Evolutionary conservation across 2,888 invertebrate species (phyloP), one percentile per base, ranked within the genome.

Genomic region (Drosophila basisetae): DNA sequence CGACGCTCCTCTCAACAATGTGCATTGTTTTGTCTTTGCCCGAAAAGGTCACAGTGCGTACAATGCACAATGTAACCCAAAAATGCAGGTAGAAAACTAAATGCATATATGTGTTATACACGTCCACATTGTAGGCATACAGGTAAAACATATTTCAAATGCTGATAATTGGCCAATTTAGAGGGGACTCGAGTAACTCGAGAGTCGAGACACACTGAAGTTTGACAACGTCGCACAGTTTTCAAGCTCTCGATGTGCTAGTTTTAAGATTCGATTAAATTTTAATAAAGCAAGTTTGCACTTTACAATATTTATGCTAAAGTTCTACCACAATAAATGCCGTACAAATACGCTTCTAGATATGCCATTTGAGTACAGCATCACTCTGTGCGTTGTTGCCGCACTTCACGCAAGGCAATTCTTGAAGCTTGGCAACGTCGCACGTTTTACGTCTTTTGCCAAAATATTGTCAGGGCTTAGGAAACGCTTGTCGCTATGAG

Each of bases 111-210:
- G 22, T 47, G 18, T 3, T 47, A 22, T 16, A 25, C 25, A 9
- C 18, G 13, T 0, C 22, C 31, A n/a, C 2, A 31, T n/a, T 31
- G 31, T 31, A 53, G n/a, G 61, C 37, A 70, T 41, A 7, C 91
- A 88, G 91, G 91, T 90, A 88, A 82, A 78, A 56, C 74, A 82
- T 87, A 84, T 89, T 87, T 87, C 83, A 85, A 89, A 84, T 80
- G 80, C 72, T 69, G 89, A 84, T 91, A 91, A 91, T 91, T 91
- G 92, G 92, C 91, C 90, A 89, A 92, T 92, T 92, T 89, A 84
- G 70, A 67, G 74, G 49, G 78, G 79, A 56, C 43, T 61, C 55
- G 47, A 47, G 60, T 25, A 58, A 64, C 73, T 52, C 59, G 30
- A 3, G n/a, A n/a, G n/a, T n/a, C n/a, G n/a, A n/a, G n/a, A n/a